Evolutionary conservation across 2,888 invertebrate species (phyloP).

Genomic region (Morpho deidamia): DNA sequence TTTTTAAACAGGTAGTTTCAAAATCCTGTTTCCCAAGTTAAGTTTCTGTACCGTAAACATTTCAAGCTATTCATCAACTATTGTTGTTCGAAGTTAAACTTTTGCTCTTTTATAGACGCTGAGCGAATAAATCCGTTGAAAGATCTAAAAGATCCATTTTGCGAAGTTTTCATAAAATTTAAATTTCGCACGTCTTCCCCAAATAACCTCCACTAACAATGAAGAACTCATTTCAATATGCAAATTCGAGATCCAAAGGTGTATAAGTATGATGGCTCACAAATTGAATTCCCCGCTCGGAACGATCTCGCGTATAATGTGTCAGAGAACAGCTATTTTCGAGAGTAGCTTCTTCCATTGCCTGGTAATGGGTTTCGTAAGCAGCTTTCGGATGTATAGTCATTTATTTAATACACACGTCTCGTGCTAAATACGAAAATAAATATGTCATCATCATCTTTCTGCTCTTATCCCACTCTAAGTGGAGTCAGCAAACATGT

Average conservation of each 20-base stretch:
- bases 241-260: conserved; percentile 44
- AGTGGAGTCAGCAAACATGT: too few species aligned
- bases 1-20: too few species aligned
- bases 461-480: too few species aligned
- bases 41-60: too few species aligned
- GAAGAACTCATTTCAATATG: conserved; percentile 49
- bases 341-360: conserved; percentile 15
- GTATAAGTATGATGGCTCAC: conserved; percentile 42
- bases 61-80: too few species aligned
- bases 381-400: conserved; percentile 10
- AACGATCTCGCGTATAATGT: conserved; percentile 20
- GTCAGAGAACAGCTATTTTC: conserved; percentile 23
- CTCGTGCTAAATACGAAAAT: too few species aligned
- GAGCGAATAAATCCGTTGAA: not conserved
- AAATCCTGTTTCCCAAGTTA: too few species aligned
- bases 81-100: not conserved
- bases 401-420: not conserved
- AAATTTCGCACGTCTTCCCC: conserved; percentile 22
- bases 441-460: too few species aligned
- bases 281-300: conserved; percentile 21
- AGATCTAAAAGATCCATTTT: conserved; percentile 5
- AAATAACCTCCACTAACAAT: conserved; percentile 26
- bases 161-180: conserved; percentile 16
- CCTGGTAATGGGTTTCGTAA: conserved; percentile 22
- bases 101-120: conserved; percentile 1